These are phyloP conservation scores for Oscheius sp. DNA, from an alignment of 2,888 invertebrate species.

Conservation along the genomic window DNA sequence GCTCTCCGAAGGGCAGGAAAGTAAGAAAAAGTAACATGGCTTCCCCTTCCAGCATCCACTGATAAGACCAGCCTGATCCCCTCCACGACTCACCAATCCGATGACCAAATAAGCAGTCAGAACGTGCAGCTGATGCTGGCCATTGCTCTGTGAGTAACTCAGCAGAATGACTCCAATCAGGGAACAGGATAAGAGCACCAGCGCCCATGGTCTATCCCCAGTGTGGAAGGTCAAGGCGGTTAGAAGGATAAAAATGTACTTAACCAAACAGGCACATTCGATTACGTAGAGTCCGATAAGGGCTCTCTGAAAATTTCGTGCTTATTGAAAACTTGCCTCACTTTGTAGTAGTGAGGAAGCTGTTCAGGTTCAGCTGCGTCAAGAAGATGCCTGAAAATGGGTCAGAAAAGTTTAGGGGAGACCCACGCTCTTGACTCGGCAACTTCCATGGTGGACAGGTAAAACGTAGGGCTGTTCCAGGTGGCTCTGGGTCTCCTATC, in stretches of 20 bases:
- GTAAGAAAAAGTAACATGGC: background rate
- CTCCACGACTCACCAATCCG: slow-evolving; percentile 15
- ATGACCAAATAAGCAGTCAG: slow-evolving; percentile 5
- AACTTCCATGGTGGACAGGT: background rate
- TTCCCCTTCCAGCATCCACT: background rate
- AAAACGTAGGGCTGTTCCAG: slow-evolving; percentile 8
- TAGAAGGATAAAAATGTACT: slow-evolving; percentile 21
- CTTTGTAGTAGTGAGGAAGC: background rate
- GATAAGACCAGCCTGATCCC: background rate
- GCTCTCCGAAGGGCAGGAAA: no score
- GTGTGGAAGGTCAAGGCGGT: slow-evolving; percentile 1
- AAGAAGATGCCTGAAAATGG: background rate
- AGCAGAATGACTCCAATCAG: slow-evolving; percentile 21
- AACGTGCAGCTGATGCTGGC: background rate
- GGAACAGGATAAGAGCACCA: slow-evolving; percentile 18
- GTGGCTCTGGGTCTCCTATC: background rate
- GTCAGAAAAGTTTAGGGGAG: background rate
- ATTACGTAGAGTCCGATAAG: slow-evolving; percentile 11
- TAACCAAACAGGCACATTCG: slow-evolving; percentile 20
- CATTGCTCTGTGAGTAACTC: background rate
- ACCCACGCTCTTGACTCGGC: background rate
- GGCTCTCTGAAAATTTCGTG: background rate
- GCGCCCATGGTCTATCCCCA: slow-evolving; percentile 7
- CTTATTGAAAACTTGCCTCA: background rate
- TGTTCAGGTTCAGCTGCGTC: background rate